Evolutionary conservation across 2,113 vertebrate genomes (phyloP), one percentile per base, ranked within the genome.

Genomic region (Furnarius figulus): DNA sequence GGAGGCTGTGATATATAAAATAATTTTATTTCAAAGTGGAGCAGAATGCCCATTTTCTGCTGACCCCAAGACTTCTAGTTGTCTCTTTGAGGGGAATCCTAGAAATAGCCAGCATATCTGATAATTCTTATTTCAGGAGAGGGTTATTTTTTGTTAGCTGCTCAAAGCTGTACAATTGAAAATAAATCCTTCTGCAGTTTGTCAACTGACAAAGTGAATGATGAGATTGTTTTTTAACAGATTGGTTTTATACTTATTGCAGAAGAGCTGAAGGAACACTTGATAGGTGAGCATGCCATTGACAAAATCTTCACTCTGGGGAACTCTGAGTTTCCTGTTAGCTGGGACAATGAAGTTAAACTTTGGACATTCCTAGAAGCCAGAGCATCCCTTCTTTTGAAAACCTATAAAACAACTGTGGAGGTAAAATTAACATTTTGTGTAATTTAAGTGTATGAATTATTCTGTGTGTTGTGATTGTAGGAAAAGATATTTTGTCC

Each of bases 291-390:
- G 14, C 98, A 95, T 10, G 98, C 99, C 15, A 99, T 99, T 89
- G 99, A 99, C 82, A 99, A 99, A 98, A 98, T 99, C 97, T 99
- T 99, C 98, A 99, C 99, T 25, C 95, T 99, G 97, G 99, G 99
- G 6, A 99, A 99, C 97, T 98, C 98, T 0, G 99, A 99, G 74
- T 99, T 99, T 90, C 99, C 99, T 2, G 98, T 99, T 75, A 99
- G 99, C 97, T 99, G 99, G 99, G 99, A 99, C 74, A 99, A 99
- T 30, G 99, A 99, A 97, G 98, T 99, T 95, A 99, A 99, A 95
- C 97, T 99, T 87, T 99, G 99, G 99, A 99, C 99, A 14, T 99
- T 99, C 96, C 98, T 99, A 12, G 99, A 99, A 98, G 99, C 99
- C 53, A 98, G 99, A 92, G 98, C 99, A 50, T 98, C 99, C 10